Evolutionary conservation across 2,888 invertebrate genomes (phyloP).

Genomic region (Alentia gelatinosa): DNA sequence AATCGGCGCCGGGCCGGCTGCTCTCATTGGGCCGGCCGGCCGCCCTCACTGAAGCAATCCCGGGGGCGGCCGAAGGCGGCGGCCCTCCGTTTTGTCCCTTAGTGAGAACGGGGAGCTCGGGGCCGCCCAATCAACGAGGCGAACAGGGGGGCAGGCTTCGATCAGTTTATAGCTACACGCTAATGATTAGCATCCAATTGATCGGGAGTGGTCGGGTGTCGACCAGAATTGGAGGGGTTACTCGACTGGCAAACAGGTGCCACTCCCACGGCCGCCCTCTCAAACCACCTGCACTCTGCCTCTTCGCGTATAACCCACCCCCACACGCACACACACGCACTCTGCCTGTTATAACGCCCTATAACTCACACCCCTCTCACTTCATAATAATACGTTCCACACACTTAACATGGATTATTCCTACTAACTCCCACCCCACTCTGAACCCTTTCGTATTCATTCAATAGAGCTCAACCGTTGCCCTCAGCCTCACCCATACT

Average conservation of each 20-base stretch:
- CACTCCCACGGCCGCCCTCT: not conserved
- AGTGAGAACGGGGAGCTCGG: not conserved
- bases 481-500: too few relatives aligned
- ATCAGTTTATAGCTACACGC: slow-evolving; percentile 33
- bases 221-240: not conserved
- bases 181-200: slow-evolving; percentile 33
- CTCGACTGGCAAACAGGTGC: not conserved
- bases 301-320: not conserved
- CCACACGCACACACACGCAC: not conserved
- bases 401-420: too few relatives aligned
- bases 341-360: not conserved
- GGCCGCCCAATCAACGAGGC: not conserved
- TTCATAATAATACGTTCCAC: not conserved
- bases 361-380: not conserved
- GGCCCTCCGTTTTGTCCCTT: not conserved
- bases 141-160: not conserved
- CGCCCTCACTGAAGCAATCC: not conserved
- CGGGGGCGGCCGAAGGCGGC: not conserved
- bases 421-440: not conserved
- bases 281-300: not conserved
- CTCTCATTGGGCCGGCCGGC: slow-evolving; percentile 15
- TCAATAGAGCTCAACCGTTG: too few relatives aligned
- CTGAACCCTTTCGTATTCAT: not conserved
- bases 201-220: not conserved
- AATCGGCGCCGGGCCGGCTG: not conserved